Evolutionary conservation across 2,888 invertebrate genomes (phyloP), one percentile per base, ranked within the genome.

Genomic region (Rhamnusium bicolor): DNA sequence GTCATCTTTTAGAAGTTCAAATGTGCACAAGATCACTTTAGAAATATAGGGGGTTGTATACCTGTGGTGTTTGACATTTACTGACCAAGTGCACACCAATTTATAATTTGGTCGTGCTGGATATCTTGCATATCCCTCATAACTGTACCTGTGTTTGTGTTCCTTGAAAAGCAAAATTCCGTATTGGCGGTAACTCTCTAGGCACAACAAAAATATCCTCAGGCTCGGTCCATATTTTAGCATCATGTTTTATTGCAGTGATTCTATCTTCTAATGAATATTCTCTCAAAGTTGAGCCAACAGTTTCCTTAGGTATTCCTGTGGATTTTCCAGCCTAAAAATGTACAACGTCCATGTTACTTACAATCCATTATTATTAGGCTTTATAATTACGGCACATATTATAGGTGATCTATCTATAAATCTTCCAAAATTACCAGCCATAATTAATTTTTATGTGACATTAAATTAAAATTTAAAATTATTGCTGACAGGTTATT

Each of bases 281-380:
- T 74, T 82, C 73, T 76, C 80, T 74, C 3, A 87, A 73, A 65
- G 83, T 82, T 19, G 76, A 74, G 14, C 79, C 76, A 8, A 84
- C 81, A 12, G 71, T 82, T 69, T 81, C 76, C 12, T 79, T 75
- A 21, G 77, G 74, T 63, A 80, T 74, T 21, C 75, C 82, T n/a
- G 78, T 77, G 18, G 74, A 71, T 80, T 83, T 83, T 62, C 87
- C 87, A 29, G 87, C 86, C 86, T 86, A 58, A 40, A 79, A 79
- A 51, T 58, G 19, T 1, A 56, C 54, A 53, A 19, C 53, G 24
- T n/a, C 40, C 21, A 47, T 14, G 1, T 8, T 27, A 24, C 24
- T 24, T 18, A 10, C 49, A 49, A 3, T 16, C 7, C 5, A 51
- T 0, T 51, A 40, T 18, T 18, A 16, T 2, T 2, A 51, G 7